Conservation (phyloP, 92 coral and sea anemone genomes). For the Palythoa grandis region DNA sequence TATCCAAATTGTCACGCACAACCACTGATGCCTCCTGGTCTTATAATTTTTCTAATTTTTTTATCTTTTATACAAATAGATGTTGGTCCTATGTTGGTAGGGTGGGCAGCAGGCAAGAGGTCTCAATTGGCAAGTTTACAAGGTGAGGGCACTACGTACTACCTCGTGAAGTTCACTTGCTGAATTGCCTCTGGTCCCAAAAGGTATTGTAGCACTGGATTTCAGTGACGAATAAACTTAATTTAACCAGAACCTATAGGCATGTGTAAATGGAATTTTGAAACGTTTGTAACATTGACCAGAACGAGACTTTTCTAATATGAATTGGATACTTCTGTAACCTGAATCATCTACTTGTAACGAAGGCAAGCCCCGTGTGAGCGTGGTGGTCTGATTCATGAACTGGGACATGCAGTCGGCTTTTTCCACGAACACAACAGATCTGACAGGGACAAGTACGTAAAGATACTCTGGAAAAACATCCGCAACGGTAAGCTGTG, state of each 20-base stretch:
- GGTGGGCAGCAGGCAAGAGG: constrained; percentile 11
- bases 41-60: background rate
- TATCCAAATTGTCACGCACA: too few species aligned
- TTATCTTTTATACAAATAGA: background rate
- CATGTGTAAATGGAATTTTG: too few species aligned
- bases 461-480: constrained; percentile 27
- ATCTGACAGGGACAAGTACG: constrained; percentile 29
- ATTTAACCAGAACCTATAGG: too few species aligned
- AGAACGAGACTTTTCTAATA: too few species aligned
- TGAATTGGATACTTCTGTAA: too few species aligned
- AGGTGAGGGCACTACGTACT: background rate
- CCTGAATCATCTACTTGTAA: background rate
- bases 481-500: constrained; percentile 27
- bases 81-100: constrained; percentile 42
- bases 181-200: too few species aligned
- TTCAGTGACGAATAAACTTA: too few species aligned
- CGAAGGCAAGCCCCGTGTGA: constrained; percentile 31
- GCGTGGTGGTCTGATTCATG: constrained; percentile 38
- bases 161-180: background rate
- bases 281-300: background rate
- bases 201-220: too few species aligned
- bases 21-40: too few species aligned
- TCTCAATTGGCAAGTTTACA: constrained; percentile 30
- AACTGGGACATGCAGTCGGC: constrained; percentile 30
- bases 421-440: constrained; percentile 43